Evolutionary conservation across 2,113 vertebrate genomes (phyloP).

Genomic region (Speoplatyrhinus poulsoni): DNA sequence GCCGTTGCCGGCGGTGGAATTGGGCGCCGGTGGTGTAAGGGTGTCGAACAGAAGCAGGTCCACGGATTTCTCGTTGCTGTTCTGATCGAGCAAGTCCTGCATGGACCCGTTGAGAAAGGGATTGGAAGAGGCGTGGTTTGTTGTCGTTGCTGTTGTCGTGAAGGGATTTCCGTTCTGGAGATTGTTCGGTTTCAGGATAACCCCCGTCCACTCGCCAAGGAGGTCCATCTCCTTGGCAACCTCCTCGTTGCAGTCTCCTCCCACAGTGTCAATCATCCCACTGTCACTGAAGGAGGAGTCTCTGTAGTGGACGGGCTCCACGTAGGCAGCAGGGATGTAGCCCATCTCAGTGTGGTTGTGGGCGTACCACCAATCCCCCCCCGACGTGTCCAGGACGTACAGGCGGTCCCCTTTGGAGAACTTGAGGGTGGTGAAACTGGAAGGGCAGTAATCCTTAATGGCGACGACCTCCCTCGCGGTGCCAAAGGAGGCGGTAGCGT

Average conservation of each 20-base stretch:
- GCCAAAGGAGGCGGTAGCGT: constrained; percentile 83
- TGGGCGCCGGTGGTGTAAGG: constrained; percentile 50
- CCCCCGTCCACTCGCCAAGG: constrained; percentile 81
- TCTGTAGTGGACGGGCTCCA: constrained; percentile 84
- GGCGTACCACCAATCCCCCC: constrained; percentile 97
- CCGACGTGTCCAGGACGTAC: constrained; percentile 90
- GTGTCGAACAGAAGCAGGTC: constrained; percentile 86
- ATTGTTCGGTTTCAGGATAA: constrained; percentile 68
- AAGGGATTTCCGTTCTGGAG: constrained; percentile 85
- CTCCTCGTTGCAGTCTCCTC: constrained; percentile 85
- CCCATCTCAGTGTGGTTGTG: constrained; percentile 98
- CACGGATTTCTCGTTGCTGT: constrained; percentile 68
- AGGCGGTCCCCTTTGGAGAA: constrained; percentile 95
- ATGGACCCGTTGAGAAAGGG: constrained; percentile 84
- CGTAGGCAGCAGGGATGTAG: constrained; percentile 93
- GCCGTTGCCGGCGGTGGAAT: constrained; percentile 49
- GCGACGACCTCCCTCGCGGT: constrained; percentile 91
- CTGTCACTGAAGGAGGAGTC: constrained; percentile 91
- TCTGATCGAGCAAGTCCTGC: constrained; percentile 59
- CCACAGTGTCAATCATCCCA: constrained; percentile 86
- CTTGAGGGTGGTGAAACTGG: constrained; percentile 93
- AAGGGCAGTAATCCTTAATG: constrained; percentile 94
- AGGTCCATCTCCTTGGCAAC: constrained; percentile 84
- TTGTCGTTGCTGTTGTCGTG: constrained; percentile 74
- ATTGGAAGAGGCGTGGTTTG: constrained; percentile 80